Percentiles rank a stretch among this genome's conserved stretches.
Conservation (phyloP, 2,888 invertebrate species). For the Portevinia maculata region DNA sequence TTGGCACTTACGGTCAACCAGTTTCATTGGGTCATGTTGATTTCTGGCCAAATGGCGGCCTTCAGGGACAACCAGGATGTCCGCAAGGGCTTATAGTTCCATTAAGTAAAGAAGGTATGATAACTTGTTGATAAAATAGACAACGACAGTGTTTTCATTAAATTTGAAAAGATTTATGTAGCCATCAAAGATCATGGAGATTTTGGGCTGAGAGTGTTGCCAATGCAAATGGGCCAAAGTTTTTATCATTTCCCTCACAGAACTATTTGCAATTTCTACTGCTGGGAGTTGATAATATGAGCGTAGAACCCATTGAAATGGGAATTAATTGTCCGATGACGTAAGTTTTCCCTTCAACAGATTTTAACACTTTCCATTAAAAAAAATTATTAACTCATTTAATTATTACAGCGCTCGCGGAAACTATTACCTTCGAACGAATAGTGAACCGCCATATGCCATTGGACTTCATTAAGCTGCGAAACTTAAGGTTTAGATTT, state of each 20-base stretch:
- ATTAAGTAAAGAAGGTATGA: conserved; percentile 48
- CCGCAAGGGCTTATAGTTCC: conserved; percentile 49
- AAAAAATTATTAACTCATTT: background rate
- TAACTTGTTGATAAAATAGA: background rate
- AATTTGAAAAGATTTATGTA: conserved; percentile 47
- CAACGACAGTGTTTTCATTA: background rate
- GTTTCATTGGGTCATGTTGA: conserved; percentile 41
- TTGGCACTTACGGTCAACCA: conserved; percentile 57
- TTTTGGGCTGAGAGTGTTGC: conserved; percentile 67
- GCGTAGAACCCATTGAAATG: conserved; percentile 44
- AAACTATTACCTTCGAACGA: conserved; percentile 51
- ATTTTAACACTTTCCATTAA: background rate
- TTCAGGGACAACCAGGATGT: conserved; percentile 60
- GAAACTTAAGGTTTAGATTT: background rate
- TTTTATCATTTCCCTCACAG: conserved; percentile 33
- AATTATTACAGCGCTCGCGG: conserved; percentile 43
- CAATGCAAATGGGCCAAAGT: conserved; percentile 21
- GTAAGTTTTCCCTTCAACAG: conserved; percentile 6
- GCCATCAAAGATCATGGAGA: conserved; percentile 61
- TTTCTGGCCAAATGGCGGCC: conserved; percentile 69
- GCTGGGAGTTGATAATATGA: conserved; percentile 19
- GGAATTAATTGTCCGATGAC: conserved; percentile 50
- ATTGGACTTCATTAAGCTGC: conserved; percentile 19
- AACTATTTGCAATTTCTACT: conserved; percentile 27
- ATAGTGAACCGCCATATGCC: conserved; percentile 49